These are phyloP conservation scores for Nothura maculosa DNA, from an alignment of 2,797 vertebrate genomes.

Conservation along the genomic window DNA sequence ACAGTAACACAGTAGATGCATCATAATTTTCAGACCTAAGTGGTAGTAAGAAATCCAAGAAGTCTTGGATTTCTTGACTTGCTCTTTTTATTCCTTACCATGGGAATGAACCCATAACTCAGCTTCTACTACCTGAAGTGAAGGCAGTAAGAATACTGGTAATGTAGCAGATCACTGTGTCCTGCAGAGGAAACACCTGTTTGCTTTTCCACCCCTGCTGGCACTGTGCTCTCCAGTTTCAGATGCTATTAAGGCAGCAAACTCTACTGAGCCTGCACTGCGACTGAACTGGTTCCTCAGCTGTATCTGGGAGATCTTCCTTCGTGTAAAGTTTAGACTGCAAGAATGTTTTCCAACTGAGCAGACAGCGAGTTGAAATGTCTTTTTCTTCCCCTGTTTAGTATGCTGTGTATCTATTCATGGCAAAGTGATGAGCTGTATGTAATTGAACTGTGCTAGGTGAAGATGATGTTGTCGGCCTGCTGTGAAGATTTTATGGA, in stretches of 20 bases:
- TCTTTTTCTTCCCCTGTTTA: constrained; percentile 18
- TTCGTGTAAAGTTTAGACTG: neutral
- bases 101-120: constrained; percentile 25
- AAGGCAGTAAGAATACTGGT: constrained; percentile 20
- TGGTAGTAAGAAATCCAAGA: neutral
- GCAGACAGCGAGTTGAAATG: neutral
- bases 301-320: neutral
- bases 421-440: neutral
- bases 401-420: neutral
- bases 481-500: constrained; percentile 28
- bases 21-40: constrained; percentile 2
- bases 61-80: neutral
- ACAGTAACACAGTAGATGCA: neutral
- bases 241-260: constrained; percentile 55
- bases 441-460: neutral
- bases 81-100: constrained; percentile 19
- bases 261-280: constrained; percentile 18
- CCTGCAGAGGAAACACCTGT: constrained; percentile 46
- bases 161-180: constrained; percentile 12
- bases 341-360: neutral
- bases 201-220: constrained; percentile 51
- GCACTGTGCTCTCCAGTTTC: constrained; percentile 51
- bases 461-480: neutral
- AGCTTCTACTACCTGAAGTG: neutral
- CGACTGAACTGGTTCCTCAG: constrained; percentile 47